Evolutionary conservation across 2,888 invertebrate genomes (phyloP).

Genomic region (Scaptomyza tumidula): DNA sequence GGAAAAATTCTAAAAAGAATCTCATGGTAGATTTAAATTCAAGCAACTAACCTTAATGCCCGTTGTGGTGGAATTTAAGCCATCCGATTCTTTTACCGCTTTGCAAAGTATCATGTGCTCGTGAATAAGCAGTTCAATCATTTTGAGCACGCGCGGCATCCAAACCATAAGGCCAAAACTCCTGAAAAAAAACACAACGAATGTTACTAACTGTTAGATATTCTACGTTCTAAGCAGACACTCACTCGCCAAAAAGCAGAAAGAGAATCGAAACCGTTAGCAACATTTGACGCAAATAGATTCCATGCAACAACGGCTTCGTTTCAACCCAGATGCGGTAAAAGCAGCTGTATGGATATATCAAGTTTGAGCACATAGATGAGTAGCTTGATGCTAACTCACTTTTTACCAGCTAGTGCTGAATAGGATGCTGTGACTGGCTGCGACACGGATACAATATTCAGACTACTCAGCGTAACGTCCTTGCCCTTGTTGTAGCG

Average conservation of each 20-base stretch:
- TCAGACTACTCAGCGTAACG: conserved; percentile 17
- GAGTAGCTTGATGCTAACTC: not conserved
- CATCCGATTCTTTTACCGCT: not conserved
- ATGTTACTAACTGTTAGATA: not conserved
- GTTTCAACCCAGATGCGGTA: conserved; percentile 30
- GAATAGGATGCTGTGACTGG: not conserved
- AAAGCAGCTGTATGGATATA: conserved; percentile 17
- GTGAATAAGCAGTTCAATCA: not conserved
- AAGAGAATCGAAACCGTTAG: not conserved
- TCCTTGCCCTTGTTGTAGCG: conserved; percentile 42
- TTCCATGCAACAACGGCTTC: conserved; percentile 21
- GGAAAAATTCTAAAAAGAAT: not conserved
- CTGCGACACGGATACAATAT: conserved; percentile 22
- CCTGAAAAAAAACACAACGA: conserved; percentile 8
- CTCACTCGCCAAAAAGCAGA: conserved; percentile 27
- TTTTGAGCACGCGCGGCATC: conserved; percentile 29
- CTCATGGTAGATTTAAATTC: not conserved
- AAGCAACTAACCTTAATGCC: not conserved
- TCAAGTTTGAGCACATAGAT: not conserved
- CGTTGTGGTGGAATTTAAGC: not conserved
- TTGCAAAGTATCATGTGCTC: conserved; percentile 22
- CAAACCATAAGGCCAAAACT: conserved; percentile 34
- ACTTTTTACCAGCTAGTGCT: not conserved
- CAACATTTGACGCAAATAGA: conserved; percentile 18
- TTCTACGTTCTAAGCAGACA: not conserved